These are phyloP conservation scores for Neodiprion fabricii DNA, from an alignment of 1,140 invertebrate genomes.

Conservation along the genomic window DNA sequence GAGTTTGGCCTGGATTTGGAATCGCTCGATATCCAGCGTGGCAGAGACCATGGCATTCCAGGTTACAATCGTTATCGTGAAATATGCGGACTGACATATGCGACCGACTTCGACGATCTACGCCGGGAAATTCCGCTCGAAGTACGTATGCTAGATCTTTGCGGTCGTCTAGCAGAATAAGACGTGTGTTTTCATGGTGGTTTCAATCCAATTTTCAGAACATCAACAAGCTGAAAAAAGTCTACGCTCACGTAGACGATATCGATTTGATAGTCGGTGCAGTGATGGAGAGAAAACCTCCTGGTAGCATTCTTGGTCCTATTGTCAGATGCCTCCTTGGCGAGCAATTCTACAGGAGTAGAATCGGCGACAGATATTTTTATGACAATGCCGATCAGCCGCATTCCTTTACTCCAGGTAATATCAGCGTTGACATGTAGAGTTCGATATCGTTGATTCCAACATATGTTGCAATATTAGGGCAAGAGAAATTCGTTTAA, in stretches of 20 bases:
- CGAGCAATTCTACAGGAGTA: slow-evolving; percentile 66
- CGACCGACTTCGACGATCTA: slow-evolving; percentile 64
- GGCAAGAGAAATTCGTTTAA: not conserved
- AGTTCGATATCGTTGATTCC: not conserved
- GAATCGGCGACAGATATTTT: slow-evolving; percentile 63
- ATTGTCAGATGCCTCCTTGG: slow-evolving; percentile 69
- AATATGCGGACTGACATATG: slow-evolving; percentile 65
- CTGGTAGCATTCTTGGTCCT: slow-evolving; percentile 65
- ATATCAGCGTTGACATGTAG: slow-evolving; percentile 10
- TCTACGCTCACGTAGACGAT: slow-evolving; percentile 67
- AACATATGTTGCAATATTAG: slow-evolving; percentile 5
- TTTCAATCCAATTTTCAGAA: slow-evolving; percentile 39
- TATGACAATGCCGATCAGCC: slow-evolving; percentile 63
- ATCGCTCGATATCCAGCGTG: slow-evolving; percentile 74
- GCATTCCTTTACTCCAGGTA: slow-evolving; percentile 61
- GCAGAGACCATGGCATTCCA: slow-evolving; percentile 73
- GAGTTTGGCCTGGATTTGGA: slow-evolving; percentile 71
- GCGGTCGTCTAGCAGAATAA: not conserved
- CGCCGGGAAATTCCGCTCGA: slow-evolving; percentile 64
- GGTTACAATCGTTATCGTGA: slow-evolving; percentile 74
- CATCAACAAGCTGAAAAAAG: slow-evolving; percentile 47
- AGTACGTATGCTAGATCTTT: slow-evolving; percentile 55
- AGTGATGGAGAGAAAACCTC: slow-evolving; percentile 62
- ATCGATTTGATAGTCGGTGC: slow-evolving; percentile 71
- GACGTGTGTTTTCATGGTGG: not conserved